Evolutionary conservation across 92 coral and sea anemone species (phyloP), one percentile per base, ranked within the genome.

Genomic region (Parazoanthus atlanticus): DNA sequence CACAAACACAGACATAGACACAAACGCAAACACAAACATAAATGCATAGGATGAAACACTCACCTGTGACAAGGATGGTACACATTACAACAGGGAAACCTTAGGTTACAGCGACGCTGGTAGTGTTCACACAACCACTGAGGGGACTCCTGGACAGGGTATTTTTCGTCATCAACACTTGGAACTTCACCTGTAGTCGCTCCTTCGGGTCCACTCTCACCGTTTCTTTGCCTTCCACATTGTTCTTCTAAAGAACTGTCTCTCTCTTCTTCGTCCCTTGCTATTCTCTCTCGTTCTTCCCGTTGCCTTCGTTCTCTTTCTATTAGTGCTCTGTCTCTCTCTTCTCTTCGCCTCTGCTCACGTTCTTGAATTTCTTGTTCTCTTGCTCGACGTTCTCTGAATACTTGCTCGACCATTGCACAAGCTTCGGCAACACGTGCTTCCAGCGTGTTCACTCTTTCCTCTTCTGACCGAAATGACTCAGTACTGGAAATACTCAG

Each of bases 61-160:
- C 58, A 28, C 17, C 98, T 94, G 85, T 96, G 98, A 79, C 98
- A 96, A 21, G 94, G 94, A 66, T 88, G 91, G 88, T 88, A 96
- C 61, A 74, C 54, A 8, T 85, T 78, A 82, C 98, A 96, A 74
- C 98, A 96, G 3, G 94, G 91, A 71, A 96, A 96, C 28, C 76
- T 78, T 8, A 94, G 92, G 33, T 88, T 77, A 74, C 98, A 96
- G 5, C 88, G 93, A 74, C 98, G 86, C 78, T 96, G 94, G 84
- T 92, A 96, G 56, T 96, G 98, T 5, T 76, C 83, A 67, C 98
- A 96, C n/a, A 92, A 88, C 93, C 88, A 92, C 82, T 74, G 79
- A 33, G 79, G 79, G 16, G 79, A 74, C 79, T 74, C 79, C n/a
- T 74, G 79, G n/a, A 74, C 82, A 12, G 82, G 82, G 19, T 31